A percentile compares a stretch with the other conserved stretches of the same genome.
phyloP scores from a whole-genome alignment of 1,140 invertebrate genomes.

The Bombus breviceps region DNA sequence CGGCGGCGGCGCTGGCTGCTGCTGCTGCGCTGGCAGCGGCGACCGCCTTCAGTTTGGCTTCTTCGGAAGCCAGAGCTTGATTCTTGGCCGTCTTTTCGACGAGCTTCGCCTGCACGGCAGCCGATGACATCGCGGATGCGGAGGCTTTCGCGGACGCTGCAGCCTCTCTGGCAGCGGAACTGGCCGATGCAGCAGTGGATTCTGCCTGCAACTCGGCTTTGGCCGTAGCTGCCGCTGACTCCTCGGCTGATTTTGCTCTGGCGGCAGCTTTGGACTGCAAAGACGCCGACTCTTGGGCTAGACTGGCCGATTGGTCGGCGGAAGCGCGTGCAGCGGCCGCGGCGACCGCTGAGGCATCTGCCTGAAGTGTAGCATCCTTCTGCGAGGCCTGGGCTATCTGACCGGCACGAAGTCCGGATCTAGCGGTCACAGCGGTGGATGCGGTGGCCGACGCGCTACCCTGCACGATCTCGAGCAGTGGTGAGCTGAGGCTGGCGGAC shows the following conservation, averaged over 20 bases:
- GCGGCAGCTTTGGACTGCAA: not conserved
- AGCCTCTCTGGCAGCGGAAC: not conserved
- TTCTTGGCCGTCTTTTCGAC: not conserved
- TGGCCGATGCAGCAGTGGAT: not conserved
- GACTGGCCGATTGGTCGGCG: not conserved
- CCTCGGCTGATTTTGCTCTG: not conserved
- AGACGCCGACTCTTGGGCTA: not conserved
- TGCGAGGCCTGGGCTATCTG: not conserved
- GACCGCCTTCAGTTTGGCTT: not conserved
- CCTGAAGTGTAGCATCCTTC: not conserved
- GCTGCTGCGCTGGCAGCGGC: not conserved
- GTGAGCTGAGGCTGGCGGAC: not conserved
- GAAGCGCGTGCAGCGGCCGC: not conserved
- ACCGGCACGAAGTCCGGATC: not conserved
- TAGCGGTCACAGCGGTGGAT: slow-evolving; percentile 25
- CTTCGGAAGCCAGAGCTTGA: not conserved
- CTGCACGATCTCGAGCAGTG: not conserved
- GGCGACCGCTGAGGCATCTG: not conserved
- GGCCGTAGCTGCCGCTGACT: not conserved
- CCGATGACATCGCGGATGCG: not conserved
- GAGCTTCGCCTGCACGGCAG: not conserved
- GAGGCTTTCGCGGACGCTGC: not conserved
- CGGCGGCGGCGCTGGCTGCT: not conserved
- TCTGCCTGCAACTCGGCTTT: not conserved
- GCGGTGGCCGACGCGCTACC: slow-evolving; percentile 6